phyloP scores from a whole-genome alignment of 23 tunicate genomes.

The Halocynthia aurantium region DNA sequence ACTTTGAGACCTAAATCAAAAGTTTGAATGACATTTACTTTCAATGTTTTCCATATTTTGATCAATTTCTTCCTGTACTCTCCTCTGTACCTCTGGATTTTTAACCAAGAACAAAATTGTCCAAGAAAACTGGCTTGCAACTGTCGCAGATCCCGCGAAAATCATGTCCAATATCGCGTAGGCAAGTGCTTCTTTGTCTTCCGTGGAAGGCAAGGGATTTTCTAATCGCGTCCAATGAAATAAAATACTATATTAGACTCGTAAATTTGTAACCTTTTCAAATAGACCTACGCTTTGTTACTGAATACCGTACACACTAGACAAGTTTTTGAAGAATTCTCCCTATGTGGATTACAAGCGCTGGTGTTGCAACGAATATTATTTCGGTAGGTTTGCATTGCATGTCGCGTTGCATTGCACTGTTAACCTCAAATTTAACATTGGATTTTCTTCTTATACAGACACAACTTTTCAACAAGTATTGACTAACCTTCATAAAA shows the following conservation, averaged over 20 bases:
- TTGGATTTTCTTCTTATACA: background rate
- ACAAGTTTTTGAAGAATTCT: background rate
- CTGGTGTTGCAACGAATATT: no score
- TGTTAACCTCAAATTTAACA: no score
- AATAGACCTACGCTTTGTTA: no score
- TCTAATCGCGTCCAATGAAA: background rate
- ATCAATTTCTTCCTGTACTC: conserved; percentile 42
- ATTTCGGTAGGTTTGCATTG: no score
- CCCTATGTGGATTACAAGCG: background rate
- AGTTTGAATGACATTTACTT: conserved; percentile 6
- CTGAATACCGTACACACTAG: no score
- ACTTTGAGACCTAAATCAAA: no score
- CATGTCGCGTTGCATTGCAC: no score
- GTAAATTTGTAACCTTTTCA: no score
- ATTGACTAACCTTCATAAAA: conserved; percentile 5
- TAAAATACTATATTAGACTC: no score
- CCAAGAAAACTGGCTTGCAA: conserved; percentile 55
- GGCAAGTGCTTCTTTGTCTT: conserved; percentile 33
- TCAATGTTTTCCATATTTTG: background rate
- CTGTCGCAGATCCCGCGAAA: conserved; percentile 54
- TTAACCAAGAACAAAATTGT: conserved; percentile 49
- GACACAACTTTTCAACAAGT: background rate
- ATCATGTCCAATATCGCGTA: conserved; percentile 32
- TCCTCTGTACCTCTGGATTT: conserved; percentile 37
- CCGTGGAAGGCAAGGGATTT: background rate